Evolutionary conservation across 2,888 invertebrate species (phyloP), one percentile per base, ranked within the genome.

Genomic region (Volucella zonaria): DNA sequence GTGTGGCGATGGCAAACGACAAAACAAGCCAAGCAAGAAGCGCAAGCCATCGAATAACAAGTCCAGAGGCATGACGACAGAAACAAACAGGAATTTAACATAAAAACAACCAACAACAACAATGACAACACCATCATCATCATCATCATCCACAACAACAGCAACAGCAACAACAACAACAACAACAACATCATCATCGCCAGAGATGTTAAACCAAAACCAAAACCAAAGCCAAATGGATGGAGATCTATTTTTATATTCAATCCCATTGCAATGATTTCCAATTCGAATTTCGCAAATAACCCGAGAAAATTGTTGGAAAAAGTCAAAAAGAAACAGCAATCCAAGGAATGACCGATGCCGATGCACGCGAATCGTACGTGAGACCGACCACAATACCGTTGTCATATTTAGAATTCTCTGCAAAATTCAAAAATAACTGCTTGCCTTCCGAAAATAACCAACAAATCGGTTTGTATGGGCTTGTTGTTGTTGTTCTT

Each of bases 11-110:
- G 71, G 61, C 62, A 40, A 59, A 75, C 70, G 70, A 64, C 68
- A 79, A 75, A 83, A 80, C 79, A 83, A 83, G 75, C 75, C 80
- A 80, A 71, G 79, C 83, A 83, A 83, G 83, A 79, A 80, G 75
- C 70, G 66, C 75, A 66, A 75, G 75, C 42, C 78, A 61, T 74
- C 79, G 79, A 66, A 75, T 70, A 79, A 75, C 82, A 75, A 75
- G 68, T 75, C 79, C 80, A 76, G 23, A 61, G 79, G 75, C 70
- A 83, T 83, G 83, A 80, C 71, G 59, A 83, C 62, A 52, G 62
- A 75, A 15, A 71, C 59, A 76, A 80, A 83, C 83, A 83, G 83
- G 83, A 83, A 83, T 83, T 66, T 45, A 71, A 49, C 43, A 12
- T 45, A 31, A 31, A 75, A 64, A 67, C 64, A 61, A 70, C 56